These are phyloP conservation scores for Drosophila ambigua DNA, from an alignment of 1,140 invertebrate species.

Conservation along the genomic window DNA sequence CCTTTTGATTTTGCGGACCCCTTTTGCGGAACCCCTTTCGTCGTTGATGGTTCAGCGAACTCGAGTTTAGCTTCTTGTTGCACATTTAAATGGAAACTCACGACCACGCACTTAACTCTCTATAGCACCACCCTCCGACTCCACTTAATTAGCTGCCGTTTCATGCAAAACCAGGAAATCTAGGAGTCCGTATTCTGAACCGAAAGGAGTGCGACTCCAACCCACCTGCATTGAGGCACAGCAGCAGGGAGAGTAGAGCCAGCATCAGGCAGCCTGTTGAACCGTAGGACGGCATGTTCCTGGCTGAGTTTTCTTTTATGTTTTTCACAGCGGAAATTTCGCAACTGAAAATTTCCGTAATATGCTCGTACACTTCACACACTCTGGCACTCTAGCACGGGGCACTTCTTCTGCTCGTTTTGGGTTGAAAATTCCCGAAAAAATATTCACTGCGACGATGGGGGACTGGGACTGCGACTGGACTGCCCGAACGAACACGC, in stretches of 20 bases:
- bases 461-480: neutral
- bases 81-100: slow-evolving; percentile 56
- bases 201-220: neutral
- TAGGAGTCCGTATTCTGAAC: slow-evolving; percentile 3
- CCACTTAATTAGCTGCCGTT: slow-evolving; percentile 65
- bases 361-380: slow-evolving; percentile 26
- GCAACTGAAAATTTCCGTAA: slow-evolving; percentile 2
- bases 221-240: slow-evolving; percentile 68
- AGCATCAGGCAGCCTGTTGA: slow-evolving; percentile 57
- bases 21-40: slow-evolving; percentile 7
- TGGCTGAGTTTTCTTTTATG: slow-evolving; percentile 8
- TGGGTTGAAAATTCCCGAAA: slow-evolving; percentile 3
- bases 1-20: slow-evolving; percentile 8
- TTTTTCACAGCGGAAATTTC: neutral
- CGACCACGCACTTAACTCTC: slow-evolving; percentile 30
- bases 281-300: slow-evolving; percentile 53
- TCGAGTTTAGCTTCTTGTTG: slow-evolving; percentile 29
- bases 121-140: slow-evolving; percentile 2
- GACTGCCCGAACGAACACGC: slow-evolving; percentile 38
- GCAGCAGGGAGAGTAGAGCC: slow-evolving; percentile 49
- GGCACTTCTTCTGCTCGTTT: too few relatives aligned
- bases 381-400: slow-evolving; percentile 18
- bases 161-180: slow-evolving; percentile 33
- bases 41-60: slow-evolving; percentile 45
- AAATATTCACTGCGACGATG: neutral